Base-by-base conservation (phyloP, 2,888 invertebrate species). In the Lucinisca nassula region DNA sequence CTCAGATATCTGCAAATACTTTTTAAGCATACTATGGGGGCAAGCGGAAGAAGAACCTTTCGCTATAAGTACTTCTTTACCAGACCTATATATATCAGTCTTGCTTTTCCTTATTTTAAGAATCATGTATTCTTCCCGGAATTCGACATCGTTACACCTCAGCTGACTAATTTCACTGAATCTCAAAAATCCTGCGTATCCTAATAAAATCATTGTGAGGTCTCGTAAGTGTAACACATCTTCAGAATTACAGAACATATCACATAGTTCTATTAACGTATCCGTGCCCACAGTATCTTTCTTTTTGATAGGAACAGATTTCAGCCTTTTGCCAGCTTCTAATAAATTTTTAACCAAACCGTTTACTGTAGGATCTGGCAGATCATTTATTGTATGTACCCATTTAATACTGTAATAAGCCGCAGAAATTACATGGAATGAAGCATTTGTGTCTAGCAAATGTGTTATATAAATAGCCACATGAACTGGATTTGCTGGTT, bases 391-490 rank as follows among this genome's bases (percentile, higher is more conserved):
- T n/a, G 45, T 74, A 45, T 85, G 81, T 14, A 24, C 51, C 85
- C 85, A 85, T 45, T 78, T 85, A n/a, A 85, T 78, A 21, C 72
- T 51, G 51, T 79, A 79, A 24, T 49, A 30, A 24, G 79, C 79
- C 3, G 72, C n/a, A 12, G 70, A 21, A 10, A 79, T 51, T 14
- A 79, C 79, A 51, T 38, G 32, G 24, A 30, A 8, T 4, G 79
- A 79, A 14, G 35, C 35, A n/a, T 51, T 51, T 4, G 21, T 3
- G 21, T 70, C 70, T 24, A 79, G 3, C 3, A 79, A n/a, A 14
- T 37, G 21, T 35, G 72, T 51, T n/a, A 79, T 27, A 70, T 79
- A 79, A 37, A 79, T 51, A 3, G 72, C 73, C 3, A 79, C 72
- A 35, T 24, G 38, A 21, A 70, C 72, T 51, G 79, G 79, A 17